Percentiles rank a stretch among this genome's conserved stretches.
Evolutionary conservation across 2,797 vertebrate species (phyloP).

Genomic region (Artibeus jamaicensis): DNA sequence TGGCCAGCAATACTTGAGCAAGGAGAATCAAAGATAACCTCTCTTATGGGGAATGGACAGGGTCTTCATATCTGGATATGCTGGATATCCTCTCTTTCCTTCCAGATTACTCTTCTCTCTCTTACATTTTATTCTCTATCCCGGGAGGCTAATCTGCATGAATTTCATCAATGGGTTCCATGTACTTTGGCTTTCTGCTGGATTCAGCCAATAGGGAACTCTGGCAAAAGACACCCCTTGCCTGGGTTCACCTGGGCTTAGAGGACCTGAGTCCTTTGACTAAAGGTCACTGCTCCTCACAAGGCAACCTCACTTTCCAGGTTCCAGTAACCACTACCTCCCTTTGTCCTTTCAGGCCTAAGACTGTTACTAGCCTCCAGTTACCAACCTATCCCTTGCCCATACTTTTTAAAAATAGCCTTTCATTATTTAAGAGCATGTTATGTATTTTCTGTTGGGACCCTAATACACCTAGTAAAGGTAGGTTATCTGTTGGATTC

Average conservation of each 20-base stretch:
- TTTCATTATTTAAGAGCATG: slow-evolving; percentile 23
- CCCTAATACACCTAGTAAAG: not conserved
- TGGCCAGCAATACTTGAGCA: not conserved
- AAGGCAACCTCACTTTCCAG: not conserved
- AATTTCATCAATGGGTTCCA: not conserved
- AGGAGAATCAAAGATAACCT: not conserved
- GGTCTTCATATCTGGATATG: not conserved
- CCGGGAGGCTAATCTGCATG: not conserved
- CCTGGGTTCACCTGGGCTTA: not conserved
- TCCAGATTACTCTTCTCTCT: not conserved
- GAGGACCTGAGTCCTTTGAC: not conserved
- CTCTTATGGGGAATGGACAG: not conserved
- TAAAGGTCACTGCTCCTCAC: not conserved
- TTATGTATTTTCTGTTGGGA: not conserved
- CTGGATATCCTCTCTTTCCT: not conserved
- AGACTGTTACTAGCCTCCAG: not conserved
- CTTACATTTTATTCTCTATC: not conserved
- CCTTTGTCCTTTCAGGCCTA: not conserved
- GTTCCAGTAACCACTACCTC: not conserved
- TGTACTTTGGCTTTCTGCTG: not conserved
- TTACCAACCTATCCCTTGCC: not conserved
- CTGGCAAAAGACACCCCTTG: not conserved
- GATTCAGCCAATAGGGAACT: not conserved
- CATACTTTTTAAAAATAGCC: not conserved
- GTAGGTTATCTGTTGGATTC: not conserved